Evolutionary conservation across 2,888 invertebrate species (phyloP), one percentile per base, ranked within the genome.

Genomic region (Spodoptera littoralis): DNA sequence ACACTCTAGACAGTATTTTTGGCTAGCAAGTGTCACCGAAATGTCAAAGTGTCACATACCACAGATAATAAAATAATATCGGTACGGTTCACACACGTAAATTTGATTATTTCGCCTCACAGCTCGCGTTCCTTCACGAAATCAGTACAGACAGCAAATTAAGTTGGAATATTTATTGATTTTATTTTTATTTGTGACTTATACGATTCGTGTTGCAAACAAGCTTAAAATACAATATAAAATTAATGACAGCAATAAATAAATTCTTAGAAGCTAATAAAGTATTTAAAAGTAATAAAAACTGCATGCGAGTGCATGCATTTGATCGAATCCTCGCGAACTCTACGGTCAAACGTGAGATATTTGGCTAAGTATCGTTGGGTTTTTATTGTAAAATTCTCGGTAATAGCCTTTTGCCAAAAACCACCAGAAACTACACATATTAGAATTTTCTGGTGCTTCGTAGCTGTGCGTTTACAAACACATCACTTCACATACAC

Each of bases 91-190:
- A 46, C 65, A 68, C 22, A 63, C 50, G 65, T 71, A 76, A 77
- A 77, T 79, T 36, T 77, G 65, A 75, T 75, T 72, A 64, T 71
- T 75, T 69, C 63, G 50, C 53, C 65, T 58, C 65, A 61, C 70
- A 65, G 36, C 53, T 64, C 77, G 85, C 87, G 83, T 88, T 83
- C 88, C 88, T 79, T 81, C 89, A 89, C 88, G 85, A 59, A 69
- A 68, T 52, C 30, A 22, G 80, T 85, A 88, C 55, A 22, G 86
- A 69, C 60, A 72, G 81, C 82, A 84, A 13, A 71, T 51, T 44
- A 78, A 62, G 13, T 24, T n/a, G 41, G 71, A 13, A 62, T 36
- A 68, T 60, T 53, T 55, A 53, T 59, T 18, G 46, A 41, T 60
- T 61, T 59, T 47, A 24, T 45, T 73, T 67, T 73, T 61, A 68